phyloP scores from a whole-genome alignment of 2,888 invertebrate genomes.

The Drosophila tripunctata region DNA sequence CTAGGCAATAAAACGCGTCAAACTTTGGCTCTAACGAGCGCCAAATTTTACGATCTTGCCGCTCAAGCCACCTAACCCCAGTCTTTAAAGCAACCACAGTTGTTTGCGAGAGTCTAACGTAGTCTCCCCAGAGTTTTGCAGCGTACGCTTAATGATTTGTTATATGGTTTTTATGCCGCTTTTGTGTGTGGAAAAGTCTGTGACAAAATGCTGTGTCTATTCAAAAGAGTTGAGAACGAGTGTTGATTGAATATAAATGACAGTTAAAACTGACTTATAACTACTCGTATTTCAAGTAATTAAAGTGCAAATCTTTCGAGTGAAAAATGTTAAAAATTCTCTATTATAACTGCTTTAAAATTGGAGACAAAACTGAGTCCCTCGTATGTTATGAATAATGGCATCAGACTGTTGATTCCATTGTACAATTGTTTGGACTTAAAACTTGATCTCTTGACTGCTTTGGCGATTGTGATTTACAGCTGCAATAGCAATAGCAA shows the following conservation, averaged over 20 bases:
- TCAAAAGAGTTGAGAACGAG: slow-evolving; percentile 1
- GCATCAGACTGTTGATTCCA: no score
- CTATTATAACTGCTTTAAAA: no score
- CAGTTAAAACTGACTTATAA: neutral
- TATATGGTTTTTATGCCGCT: slow-evolving; percentile 51
- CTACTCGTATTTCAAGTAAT: no score
- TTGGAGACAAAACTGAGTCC: no score
- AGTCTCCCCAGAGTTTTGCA: slow-evolving; percentile 30
- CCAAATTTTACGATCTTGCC: slow-evolving; percentile 66
- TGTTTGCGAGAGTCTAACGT: slow-evolving; percentile 15
- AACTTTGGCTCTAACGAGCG: slow-evolving; percentile 75
- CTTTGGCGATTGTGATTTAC: neutral
- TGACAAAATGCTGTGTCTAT: slow-evolving; percentile 12
- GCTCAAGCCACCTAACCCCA: slow-evolving; percentile 18
- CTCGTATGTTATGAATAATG: no score
- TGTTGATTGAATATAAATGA: slow-evolving; percentile 8
- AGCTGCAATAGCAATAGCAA: slow-evolving; percentile 9
- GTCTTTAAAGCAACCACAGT: no score
- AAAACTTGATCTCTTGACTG: neutral
- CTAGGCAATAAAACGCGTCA: slow-evolving; percentile 72
- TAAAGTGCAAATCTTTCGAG: no score
- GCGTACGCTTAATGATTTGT: slow-evolving; percentile 64
- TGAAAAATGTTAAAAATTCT: no score
- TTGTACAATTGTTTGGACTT: neutral
- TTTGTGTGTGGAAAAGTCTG: slow-evolving; percentile 22